phyloP scores from a whole-genome alignment of 92 coral and sea anemone genomes.

The Bergia sp. region DNA sequence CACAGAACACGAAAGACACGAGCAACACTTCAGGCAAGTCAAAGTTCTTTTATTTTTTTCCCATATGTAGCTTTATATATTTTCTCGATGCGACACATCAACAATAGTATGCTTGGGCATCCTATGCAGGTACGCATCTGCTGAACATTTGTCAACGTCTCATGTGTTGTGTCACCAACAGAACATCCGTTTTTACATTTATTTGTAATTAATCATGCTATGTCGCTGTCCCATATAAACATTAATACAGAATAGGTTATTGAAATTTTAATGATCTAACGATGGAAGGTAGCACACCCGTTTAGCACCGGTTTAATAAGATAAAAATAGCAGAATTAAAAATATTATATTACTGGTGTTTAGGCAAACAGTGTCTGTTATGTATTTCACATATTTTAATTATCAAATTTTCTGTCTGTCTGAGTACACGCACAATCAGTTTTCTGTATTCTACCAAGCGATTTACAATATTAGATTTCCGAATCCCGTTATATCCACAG shows the following conservation, averaged over 20 bases:
- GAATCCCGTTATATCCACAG: not conserved
- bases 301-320: not conserved
- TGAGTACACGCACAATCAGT: not conserved
- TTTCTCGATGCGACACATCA: too few species aligned
- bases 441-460: not conserved
- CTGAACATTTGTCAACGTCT: not conserved
- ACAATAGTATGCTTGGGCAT: too few species aligned
- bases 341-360: not conserved
- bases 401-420: too few species aligned
- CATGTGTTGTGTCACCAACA: not conserved
- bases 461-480: not conserved
- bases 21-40: too few species aligned
- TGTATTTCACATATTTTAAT: not conserved
- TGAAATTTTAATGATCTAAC: not conserved
- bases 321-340: not conserved
- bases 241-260: too few species aligned
- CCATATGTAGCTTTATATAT: too few species aligned
- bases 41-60: too few species aligned
- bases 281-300: too few species aligned
- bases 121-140: not conserved
- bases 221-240: not conserved
- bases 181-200: not conserved
- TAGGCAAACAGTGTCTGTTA: not conserved
- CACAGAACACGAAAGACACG: too few species aligned
- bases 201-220: too few species aligned